Percentiles rank a stretch among this genome's conserved stretches.
Conservation (phyloP, 2,888 invertebrate species). For the Ophion costatus region DNA sequence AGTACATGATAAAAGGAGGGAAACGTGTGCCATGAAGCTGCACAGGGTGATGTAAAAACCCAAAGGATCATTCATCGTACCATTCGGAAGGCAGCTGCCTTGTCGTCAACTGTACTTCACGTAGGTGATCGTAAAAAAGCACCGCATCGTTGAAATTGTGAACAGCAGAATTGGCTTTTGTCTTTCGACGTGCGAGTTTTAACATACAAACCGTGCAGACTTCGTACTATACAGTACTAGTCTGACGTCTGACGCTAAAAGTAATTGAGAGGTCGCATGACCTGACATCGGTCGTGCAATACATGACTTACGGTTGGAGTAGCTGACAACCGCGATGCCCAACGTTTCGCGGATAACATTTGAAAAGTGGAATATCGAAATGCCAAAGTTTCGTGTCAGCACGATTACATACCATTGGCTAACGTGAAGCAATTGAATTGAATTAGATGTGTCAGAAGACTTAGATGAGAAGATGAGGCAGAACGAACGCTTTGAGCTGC, state of each 20-base stretch:
- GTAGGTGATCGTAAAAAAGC: neutral
- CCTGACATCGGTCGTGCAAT: neutral
- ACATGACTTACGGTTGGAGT: neutral
- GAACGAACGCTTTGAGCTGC: too few species aligned
- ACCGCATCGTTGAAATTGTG: conserved; percentile 1
- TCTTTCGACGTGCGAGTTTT: neutral
- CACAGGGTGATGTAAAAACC: too few species aligned
- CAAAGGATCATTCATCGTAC: neutral
- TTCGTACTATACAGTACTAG: conserved; percentile 5
- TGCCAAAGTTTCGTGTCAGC: too few species aligned
- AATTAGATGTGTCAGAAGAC: too few species aligned
- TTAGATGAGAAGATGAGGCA: too few species aligned
- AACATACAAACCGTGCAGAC: neutral
- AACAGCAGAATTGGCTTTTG: conserved; percentile 2
- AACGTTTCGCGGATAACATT: too few species aligned
- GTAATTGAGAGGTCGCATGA: conserved; percentile 13
- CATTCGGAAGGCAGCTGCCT: neutral
- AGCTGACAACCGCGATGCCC: too few species aligned
- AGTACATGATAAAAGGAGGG: too few species aligned
- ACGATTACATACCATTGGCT: too few species aligned
- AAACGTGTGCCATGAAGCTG: too few species aligned
- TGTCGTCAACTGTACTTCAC: neutral
- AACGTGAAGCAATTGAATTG: too few species aligned
- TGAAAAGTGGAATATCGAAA: too few species aligned
- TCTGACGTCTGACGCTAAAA: conserved; percentile 5